Base-by-base conservation (phyloP, 1,140 invertebrate species). In the Thereuonema tuberculata region DNA sequence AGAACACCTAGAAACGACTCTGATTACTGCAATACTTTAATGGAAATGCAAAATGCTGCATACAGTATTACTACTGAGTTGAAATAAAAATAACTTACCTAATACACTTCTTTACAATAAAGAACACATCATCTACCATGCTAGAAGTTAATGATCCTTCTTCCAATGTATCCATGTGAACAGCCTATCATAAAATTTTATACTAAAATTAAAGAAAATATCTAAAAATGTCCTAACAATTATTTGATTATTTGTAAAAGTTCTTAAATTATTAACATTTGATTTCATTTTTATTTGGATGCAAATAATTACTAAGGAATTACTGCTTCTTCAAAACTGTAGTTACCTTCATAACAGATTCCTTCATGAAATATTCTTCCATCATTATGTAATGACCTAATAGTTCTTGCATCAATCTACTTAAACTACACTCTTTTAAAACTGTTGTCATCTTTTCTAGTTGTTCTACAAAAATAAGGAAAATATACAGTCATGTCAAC, bases 41-140 rank as follows among this genome's bases (percentile, higher is more conserved):
- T n/a, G n/a, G n/a, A n/a, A n/a, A n/a, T n/a, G n/a, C n/a, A n/a
- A n/a, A n/a, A n/a, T n/a, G n/a, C n/a, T n/a, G n/a, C n/a, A n/a
- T n/a, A n/a, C n/a, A n/a, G n/a, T n/a, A n/a, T n/a, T n/a, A n/a
- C n/a, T n/a, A n/a, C n/a, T n/a, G n/a, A n/a, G n/a, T n/a, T n/a
- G n/a, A n/a, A n/a, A n/a, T n/a, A n/a, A n/a, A n/a, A n/a, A n/a
- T 5, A 21, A 50, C 48, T 24, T 75, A 89, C 87, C 87, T 83
- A 31, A 98, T 86, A 69, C 90, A 93, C 76, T 99, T 98, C 66
- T 93, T 88, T 0, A 98, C 82, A 63, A 99, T 94, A 71, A 94
- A 99, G 73, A 98, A 98, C 1, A 96, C 85, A 77, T 99, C 94
- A 74, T 99, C 96, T 0, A 99, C 85, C 77, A 99, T 85, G 66